Percentiles rank a stretch among this genome's conserved stretches.
These are phyloP conservation scores for Philypnodon macrostomus DNA, from an alignment of 2,797 vertebrate genomes.

Conservation along the genomic window DNA sequence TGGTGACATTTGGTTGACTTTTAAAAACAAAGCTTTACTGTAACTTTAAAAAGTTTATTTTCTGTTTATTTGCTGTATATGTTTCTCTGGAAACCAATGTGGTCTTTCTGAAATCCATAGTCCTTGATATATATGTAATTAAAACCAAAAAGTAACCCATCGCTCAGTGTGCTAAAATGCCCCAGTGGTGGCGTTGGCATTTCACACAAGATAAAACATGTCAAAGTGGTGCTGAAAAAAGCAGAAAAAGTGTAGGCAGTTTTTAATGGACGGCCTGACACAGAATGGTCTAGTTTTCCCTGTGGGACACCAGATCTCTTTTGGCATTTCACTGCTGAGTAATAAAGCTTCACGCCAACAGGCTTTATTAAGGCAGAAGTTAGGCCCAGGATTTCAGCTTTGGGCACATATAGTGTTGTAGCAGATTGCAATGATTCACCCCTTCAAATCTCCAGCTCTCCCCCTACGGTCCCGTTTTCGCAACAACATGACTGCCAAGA, in stretches of 20 bases:
- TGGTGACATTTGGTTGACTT: background rate
- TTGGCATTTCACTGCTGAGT: slow-evolving; percentile 65
- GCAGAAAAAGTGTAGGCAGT: slow-evolving; percentile 5
- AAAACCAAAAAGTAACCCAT: slow-evolving; percentile 3
- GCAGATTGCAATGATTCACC: slow-evolving; percentile 73
- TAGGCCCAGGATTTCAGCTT: slow-evolving; percentile 59
- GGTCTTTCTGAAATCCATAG: background rate
- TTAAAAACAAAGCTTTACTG: too few species aligned
- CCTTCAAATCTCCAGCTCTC: slow-evolving; percentile 60
- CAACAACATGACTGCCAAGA: slow-evolving; percentile 57
- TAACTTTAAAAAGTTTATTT: background rate
- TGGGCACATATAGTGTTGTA: slow-evolving; percentile 60
- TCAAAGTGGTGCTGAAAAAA: slow-evolving; percentile 1
- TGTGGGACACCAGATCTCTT: slow-evolving; percentile 49
- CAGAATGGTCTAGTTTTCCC: slow-evolving; percentile 27
- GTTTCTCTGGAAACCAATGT: background rate
- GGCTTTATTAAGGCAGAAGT: slow-evolving; percentile 67
- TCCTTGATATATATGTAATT: slow-evolving; percentile 3
- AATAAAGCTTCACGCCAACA: slow-evolving; percentile 60
- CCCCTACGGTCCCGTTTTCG: slow-evolving; percentile 60
- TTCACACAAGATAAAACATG: slow-evolving; percentile 9
- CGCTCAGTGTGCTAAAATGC: background rate
- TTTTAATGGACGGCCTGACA: slow-evolving; percentile 23
- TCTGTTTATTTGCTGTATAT: background rate
- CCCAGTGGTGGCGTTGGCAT: slow-evolving; percentile 8